Base-by-base conservation (phyloP, 2,797 vertebrate species). In the Amblyraja radiata region DNA sequence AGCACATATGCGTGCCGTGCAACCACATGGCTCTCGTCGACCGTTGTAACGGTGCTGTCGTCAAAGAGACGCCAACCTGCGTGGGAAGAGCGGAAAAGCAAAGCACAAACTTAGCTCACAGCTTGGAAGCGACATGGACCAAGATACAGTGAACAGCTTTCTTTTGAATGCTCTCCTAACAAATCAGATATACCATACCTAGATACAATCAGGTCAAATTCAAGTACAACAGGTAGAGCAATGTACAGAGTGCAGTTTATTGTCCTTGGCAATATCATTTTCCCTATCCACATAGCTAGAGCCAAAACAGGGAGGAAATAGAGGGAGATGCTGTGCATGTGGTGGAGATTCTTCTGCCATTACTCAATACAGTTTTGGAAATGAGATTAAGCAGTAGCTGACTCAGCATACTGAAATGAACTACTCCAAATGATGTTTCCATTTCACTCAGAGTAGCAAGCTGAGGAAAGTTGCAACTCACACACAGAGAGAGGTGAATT, bases 11-110 rank as follows among this genome's bases (percentile, higher is more conserved):
- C 98, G 0, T 99, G 99, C 94, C 99, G 98, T 0, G 98, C 99
- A 95, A 99, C 98, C 81, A 99, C 98, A 94, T 99, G 99, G 95
- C 98, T 98, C 97, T 99, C 99, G 1, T 99, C 99, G 95, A 99
- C 98, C 0, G 97, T 99, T 0, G 98, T 99, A 94, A 99, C 99
- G 0, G 98, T 99, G 95, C 99, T 99, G 97, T 99, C 99, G 0
- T 99, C 99, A 13, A 99, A 99, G 93, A 99, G 96, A 94, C 99
- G 97, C 99, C 99, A 99, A 94, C 99, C 99, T 99, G 95, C 0
- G 11, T 65, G 93, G 93, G 86, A 39, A 61, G 91, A 63, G 88
- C 94, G 88, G 78, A 81, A 79, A 21, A 74, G 32, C 71, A 68
- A 13, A 6, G 4, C 14, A 39, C 13, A 36, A 79, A 39, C 16